These are phyloP conservation scores for Micrasema longulum DNA, from an alignment of 1,140 invertebrate genomes.

Conservation along the genomic window DNA sequence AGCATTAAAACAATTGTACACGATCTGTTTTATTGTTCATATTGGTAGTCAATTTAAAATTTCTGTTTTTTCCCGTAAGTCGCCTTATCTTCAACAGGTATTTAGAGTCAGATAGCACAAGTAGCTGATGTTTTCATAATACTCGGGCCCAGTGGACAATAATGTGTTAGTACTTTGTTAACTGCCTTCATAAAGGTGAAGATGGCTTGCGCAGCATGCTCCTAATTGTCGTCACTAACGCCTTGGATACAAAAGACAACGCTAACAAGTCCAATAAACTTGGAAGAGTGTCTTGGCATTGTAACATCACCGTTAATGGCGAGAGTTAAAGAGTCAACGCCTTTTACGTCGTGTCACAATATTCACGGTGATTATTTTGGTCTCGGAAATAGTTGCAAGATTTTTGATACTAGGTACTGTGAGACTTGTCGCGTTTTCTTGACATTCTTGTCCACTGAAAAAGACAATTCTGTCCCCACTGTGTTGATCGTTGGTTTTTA, in stretches of 20 bases:
- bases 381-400: background rate
- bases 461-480: constrained; percentile 40
- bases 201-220: constrained; percentile 51
- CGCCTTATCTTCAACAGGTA: constrained; percentile 31
- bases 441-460: constrained; percentile 6
- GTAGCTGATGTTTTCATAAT: background rate
- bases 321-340: too few species aligned
- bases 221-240: constrained; percentile 51
- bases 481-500: constrained; percentile 44
- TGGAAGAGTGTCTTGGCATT: too few species aligned
- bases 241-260: constrained; percentile 7
- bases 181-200: constrained; percentile 52
- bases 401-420: background rate
- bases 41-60: too few species aligned
- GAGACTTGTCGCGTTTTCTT: constrained; percentile 9
- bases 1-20: too few species aligned
- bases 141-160: constrained; percentile 28
- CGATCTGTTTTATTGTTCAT: too few species aligned
- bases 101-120: background rate
- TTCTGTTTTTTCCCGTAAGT: too few species aligned
- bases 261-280: too few species aligned
- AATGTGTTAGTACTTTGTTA: constrained; percentile 47
- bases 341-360: too few species aligned
- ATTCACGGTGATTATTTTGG: too few species aligned
- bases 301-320: too few species aligned